Base-by-base conservation (phyloP, 2,113 vertebrate species). In the Apodemus sylvaticus region DNA sequence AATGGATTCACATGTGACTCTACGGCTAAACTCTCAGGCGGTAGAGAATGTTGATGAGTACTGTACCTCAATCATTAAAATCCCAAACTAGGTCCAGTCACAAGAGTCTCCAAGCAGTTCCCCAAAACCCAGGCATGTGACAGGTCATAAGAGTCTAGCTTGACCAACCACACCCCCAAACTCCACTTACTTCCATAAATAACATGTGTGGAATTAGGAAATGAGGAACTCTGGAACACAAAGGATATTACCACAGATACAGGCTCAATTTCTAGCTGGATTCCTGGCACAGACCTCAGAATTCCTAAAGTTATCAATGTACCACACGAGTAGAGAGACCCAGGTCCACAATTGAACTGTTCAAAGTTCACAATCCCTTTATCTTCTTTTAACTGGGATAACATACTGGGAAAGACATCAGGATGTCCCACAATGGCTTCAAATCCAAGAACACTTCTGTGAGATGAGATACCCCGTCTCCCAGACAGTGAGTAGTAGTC, bases 111-210 rank as follows among this genome's bases (percentile, higher is more conserved):
- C 81, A 95, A 93, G 82, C 36, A 62, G 81, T 97, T 97, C 90
- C 83, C 78, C 58, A 89, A 82, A 82, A 90, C 26, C 90, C 55
- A 92, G 26, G 62, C 97, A 96, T 97, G 97, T 97, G 97, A 96
- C 93, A 93, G 66, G 93, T 98, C 97, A 98, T 83, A 51, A 97
- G 97, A 96, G 24, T 93, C 94, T 90, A 87, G 91, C 74, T 97
- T 83, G 96, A 90, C 60, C 26, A 82, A 78, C 90, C 86, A 90
- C 89, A 95, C 39, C 51, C 73, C 78, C 20, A 89, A 91, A 89
- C 34, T 92, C 53, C 42, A 48, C 76, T 96, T 97, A 86, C 94
- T 92, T 94, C 97, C 88, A 91, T 70, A 94, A 96, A 95, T 9
- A 77, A 77, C 70, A 86, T 70, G 29, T 62, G 48, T 58, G 14